Evolutionary conservation across 2,888 invertebrate species (phyloP).

Genomic region (Zhuqinia jingwanae): DNA sequence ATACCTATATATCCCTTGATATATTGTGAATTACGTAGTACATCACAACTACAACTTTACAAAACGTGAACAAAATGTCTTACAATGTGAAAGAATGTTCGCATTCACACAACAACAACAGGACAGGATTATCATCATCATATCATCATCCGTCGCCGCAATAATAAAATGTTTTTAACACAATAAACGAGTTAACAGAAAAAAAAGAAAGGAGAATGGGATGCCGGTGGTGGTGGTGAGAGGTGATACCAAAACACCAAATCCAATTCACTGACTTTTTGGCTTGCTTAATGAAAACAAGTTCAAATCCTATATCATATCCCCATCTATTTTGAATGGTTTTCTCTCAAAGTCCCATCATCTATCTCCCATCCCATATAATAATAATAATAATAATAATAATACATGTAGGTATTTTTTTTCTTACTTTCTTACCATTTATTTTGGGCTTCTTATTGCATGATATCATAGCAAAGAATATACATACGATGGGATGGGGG

Average conservation of each 20-base stretch:
- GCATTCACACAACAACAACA: background rate
- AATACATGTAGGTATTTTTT: background rate
- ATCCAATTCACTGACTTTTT: background rate
- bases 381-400: background rate
- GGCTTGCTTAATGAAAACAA: conserved; percentile 8
- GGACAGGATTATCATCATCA: conserved; percentile 3
- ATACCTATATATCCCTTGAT: background rate
- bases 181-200: conserved; percentile 22
- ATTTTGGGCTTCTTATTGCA: background rate
- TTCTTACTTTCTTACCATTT: background rate
- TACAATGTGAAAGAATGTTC: conserved; percentile 25
- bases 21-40: conserved; percentile 2
- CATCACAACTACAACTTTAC: background rate
- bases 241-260: background rate
- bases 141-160: background rate
- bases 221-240: background rate
- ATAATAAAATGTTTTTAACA: background rate
- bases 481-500: background rate
- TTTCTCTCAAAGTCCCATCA: background rate
- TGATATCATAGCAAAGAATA: background rate
- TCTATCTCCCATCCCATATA: conserved; percentile 22
- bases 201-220: background rate
- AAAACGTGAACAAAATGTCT: background rate
- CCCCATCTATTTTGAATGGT: background rate
- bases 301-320: background rate